phyloP scores from a whole-genome alignment of 1,140 invertebrate species.

The Wasmannia auropunctata region DNA sequence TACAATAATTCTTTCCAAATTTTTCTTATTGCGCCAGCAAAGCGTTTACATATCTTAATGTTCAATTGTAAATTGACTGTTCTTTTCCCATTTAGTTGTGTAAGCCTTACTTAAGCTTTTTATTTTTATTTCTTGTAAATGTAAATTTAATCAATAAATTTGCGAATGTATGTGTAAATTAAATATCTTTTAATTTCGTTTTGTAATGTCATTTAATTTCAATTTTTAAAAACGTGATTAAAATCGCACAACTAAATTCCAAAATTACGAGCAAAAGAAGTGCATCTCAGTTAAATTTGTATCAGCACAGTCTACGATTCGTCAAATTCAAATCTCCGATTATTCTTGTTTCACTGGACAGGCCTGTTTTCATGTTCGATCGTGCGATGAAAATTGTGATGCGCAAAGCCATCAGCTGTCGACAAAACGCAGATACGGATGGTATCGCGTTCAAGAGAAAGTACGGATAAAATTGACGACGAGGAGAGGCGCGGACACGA shows the following conservation, averaged over 20 bases:
- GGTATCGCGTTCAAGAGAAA: background rate
- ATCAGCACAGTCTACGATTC: background rate
- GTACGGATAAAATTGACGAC: slow-evolving; percentile 25
- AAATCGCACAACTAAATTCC: background rate
- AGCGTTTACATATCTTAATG: background rate
- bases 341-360: background rate
- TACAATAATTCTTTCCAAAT: background rate
- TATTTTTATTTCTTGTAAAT: background rate
- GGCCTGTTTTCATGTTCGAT: background rate
- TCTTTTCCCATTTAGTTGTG: background rate
- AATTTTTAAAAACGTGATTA: background rate
- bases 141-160: background rate
- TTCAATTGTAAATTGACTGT: background rate
- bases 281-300: background rate
- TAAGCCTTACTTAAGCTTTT: background rate
- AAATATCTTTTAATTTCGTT: background rate
- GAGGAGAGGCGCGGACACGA: background rate
- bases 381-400: slow-evolving; percentile 13
- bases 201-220: too few relatives aligned
- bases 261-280: background rate
- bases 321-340: background rate
- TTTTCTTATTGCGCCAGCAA: background rate
- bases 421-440: background rate
- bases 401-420: slow-evolving; percentile 17
- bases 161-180: background rate